phyloP scores from a whole-genome alignment of 2,888 invertebrate genomes.

The Tillus elongatus region DNA sequence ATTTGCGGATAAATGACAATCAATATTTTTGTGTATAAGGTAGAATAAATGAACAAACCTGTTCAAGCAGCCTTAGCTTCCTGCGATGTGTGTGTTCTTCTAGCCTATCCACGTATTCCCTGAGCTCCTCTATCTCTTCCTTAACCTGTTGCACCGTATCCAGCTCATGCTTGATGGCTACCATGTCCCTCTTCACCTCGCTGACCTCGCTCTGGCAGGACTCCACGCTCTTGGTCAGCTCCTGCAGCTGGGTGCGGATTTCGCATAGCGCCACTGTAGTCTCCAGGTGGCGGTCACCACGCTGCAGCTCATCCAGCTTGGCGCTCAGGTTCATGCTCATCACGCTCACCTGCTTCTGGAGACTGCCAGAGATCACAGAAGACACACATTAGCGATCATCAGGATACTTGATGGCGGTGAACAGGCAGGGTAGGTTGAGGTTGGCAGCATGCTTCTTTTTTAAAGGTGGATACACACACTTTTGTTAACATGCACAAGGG shows the following conservation, averaged over 20 bases:
- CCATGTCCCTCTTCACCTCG: constrained; percentile 90
- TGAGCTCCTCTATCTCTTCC: constrained; percentile 86
- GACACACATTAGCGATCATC: too few species aligned
- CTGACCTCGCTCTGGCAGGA: constrained; percentile 91
- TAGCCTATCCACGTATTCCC: constrained; percentile 84
- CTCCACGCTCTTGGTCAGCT: constrained; percentile 88
- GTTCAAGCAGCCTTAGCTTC: constrained; percentile 83
- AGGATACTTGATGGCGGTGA: too few species aligned
- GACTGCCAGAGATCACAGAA: constrained; percentile 53
- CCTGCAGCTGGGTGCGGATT: constrained; percentile 86
- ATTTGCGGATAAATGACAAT: too few species aligned
- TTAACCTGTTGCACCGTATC: constrained; percentile 92
- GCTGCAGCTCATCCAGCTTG: constrained; percentile 87
- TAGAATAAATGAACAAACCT: too few species aligned
- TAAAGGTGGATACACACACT: too few species aligned
- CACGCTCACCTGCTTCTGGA: constrained; percentile 96
- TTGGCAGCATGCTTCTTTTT: too few species aligned
- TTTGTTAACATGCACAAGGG: too few species aligned
- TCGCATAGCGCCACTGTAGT: constrained; percentile 90
- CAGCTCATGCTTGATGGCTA: constrained; percentile 87
- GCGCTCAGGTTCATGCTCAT: constrained; percentile 94
- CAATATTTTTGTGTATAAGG: too few species aligned
- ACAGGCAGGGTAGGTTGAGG: too few species aligned
- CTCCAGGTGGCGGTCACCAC: constrained; percentile 78
- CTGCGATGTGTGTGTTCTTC: constrained; percentile 86